Base-by-base conservation (phyloP, 2,888 invertebrate genomes). In the Volucella bombylans region DNA sequence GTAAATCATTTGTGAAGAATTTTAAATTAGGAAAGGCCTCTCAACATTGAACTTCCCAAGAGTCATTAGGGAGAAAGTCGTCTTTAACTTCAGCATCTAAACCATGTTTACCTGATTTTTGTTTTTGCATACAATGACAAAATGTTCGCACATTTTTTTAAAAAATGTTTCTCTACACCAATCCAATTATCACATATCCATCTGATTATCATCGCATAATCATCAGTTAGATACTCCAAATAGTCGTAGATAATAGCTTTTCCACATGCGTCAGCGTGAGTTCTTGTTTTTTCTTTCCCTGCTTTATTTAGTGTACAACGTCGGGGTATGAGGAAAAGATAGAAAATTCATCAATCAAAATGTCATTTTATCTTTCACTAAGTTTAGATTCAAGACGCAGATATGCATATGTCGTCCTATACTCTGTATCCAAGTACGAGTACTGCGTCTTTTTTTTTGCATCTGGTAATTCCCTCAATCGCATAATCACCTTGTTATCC, bases 401-500 rank as follows among this genome's bases (percentile, higher is more conserved):
- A 49, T 69, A 31, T 23, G 15, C n/a, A 41, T 47, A 55, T 52
- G 11, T 2, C 43, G n/a, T 4, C 1, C 9, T 31, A 18, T 52
- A 38, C 15, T 4, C 1, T 23, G 14, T 50, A 14, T 54, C 54
- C 43, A 38, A 52, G 64, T 69, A 68, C 50, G 67, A 52, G 18
- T 45, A 50, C 64, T 38, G 15, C n/a, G 12, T 43, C 52, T 43
- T 71, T 39, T 45, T 57, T 54, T 59, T 39, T 12, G 39, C 50
- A 38, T n/a, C 31, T 59, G 76, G 67, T 62, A 72, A 68, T 57
- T 67, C 55, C 62, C 18, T 23, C 59, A 76, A 39, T 83, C 76
- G 67, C 80, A 52, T 81, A 85, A 85, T 80, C 85, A 77, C 47
- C 67, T 54, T 59, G 62, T 85, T 85, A 72, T 80, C 62, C 80